phyloP scores from a whole-genome alignment of 2,888 invertebrate species.

The Orgyia antiqua region DNA sequence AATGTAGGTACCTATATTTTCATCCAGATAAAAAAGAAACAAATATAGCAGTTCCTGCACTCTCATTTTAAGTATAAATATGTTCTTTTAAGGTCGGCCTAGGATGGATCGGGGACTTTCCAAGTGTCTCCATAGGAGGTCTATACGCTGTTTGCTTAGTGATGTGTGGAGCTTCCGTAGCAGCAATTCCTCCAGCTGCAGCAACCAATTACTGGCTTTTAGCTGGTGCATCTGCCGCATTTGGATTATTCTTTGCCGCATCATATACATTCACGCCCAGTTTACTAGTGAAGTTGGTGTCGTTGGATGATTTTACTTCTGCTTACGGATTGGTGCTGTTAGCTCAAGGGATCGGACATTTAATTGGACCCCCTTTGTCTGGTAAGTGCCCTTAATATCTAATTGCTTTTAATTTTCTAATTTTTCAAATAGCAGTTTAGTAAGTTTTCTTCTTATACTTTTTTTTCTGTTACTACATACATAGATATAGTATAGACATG shows the following conservation, averaged over 20 bases:
- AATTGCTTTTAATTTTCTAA: too few relatives aligned
- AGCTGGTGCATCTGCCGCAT: slow-evolving; percentile 78
- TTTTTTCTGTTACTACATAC: too few relatives aligned
- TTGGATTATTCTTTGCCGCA: slow-evolving; percentile 94
- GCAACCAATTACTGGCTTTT: slow-evolving; percentile 69
- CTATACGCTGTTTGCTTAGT: slow-evolving; percentile 89
- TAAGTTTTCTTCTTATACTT: too few relatives aligned
- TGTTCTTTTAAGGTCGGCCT: slow-evolving; percentile 83
- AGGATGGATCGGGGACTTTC: slow-evolving; percentile 93
- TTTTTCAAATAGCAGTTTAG: too few relatives aligned
- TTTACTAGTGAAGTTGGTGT: slow-evolving; percentile 91
- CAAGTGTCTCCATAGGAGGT: slow-evolving; percentile 88
- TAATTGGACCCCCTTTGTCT: slow-evolving; percentile 94
- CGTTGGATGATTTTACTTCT: slow-evolving; percentile 93
- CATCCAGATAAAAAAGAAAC: too few relatives aligned
- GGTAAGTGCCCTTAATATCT: slow-evolving; percentile 78
- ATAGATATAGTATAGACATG: too few relatives aligned
- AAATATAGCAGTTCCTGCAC: too few relatives aligned
- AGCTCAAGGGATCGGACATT: slow-evolving; percentile 94
- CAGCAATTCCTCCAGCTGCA: slow-evolving; percentile 76
- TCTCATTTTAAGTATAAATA: too few relatives aligned
- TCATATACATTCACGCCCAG: slow-evolving; percentile 95
- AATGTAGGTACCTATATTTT: too few relatives aligned
- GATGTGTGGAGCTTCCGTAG: slow-evolving; percentile 80
- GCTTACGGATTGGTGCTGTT: slow-evolving; percentile 94